These are phyloP conservation scores for Lissocephala sabroskyi DNA, from an alignment of 2,888 invertebrate species.

Conservation along the genomic window DNA sequence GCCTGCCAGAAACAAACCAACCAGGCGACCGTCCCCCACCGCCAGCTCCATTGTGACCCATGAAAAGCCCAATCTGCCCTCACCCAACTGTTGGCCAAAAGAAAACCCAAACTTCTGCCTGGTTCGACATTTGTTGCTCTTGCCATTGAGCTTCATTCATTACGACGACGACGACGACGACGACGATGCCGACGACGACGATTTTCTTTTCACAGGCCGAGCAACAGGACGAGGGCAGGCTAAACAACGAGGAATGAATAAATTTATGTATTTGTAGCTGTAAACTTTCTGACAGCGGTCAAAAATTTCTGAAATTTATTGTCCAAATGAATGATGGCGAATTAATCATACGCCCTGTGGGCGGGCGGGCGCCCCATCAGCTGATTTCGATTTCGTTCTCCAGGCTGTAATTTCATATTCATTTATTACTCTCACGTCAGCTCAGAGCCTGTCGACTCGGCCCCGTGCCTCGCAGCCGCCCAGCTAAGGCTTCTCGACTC, in stretches of 20 bases:
- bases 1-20: conserved; percentile 21
- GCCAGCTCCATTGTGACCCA: not conserved
- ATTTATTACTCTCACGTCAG: conserved; percentile 17
- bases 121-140: conserved; percentile 33
- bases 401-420: not conserved
- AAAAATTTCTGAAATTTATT: conserved; percentile 39
- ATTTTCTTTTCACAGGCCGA: too few species aligned
- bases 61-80: not conserved
- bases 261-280: conserved; percentile 24
- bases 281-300: conserved; percentile 42
- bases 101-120: conserved; percentile 22
- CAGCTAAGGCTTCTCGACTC: too few species aligned
- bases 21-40: not conserved
- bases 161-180: too few species aligned
- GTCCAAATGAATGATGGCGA: conserved; percentile 41
- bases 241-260: conserved; percentile 29
- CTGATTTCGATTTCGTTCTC: conserved; percentile 3
- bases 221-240: not conserved
- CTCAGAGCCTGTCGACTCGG: conserved; percentile 21
- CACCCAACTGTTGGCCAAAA: too few species aligned
- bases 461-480: too few species aligned
- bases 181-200: too few species aligned
- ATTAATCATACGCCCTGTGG: conserved; percentile 47
- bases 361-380: not conserved
- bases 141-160: conserved; percentile 10